A percentile compares a stretch with the other conserved stretches of the same genome.
Evolutionary conservation across 2,797 vertebrate genomes (phyloP).

Genomic region (Protonibea diacanthus): DNA sequence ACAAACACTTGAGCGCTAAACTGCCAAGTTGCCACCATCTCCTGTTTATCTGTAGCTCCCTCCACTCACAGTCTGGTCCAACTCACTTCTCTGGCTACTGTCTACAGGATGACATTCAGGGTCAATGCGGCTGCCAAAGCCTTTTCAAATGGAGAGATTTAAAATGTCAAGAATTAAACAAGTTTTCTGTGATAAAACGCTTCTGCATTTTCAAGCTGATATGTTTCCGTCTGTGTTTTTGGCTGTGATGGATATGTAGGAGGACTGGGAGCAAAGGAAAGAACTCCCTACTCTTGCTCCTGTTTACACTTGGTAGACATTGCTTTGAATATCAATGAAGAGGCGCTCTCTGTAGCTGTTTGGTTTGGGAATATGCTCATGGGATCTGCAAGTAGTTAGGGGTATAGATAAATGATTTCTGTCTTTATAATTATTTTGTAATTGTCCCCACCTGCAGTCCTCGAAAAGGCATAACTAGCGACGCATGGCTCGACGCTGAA

Average conservation of each 20-base stretch:
- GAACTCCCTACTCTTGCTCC: conserved; percentile 49
- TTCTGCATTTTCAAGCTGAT: conserved; percentile 38
- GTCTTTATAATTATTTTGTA: conserved; percentile 20
- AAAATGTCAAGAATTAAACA: conserved; percentile 44
- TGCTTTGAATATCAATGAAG: conserved; percentile 31
- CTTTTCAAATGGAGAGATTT: conserved; percentile 31
- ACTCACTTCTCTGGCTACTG: conserved; percentile 34
- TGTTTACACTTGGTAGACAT: conserved; percentile 58
- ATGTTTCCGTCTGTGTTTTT: conserved; percentile 40
- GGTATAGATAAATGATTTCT: conserved; percentile 25
- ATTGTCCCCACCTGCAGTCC: conserved; percentile 32
- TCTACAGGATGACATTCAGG: conserved; percentile 30
- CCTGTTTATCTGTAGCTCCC: conserved; percentile 10
- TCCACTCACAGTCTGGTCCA: conserved; percentile 25
- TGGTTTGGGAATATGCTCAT: conserved; percentile 13
- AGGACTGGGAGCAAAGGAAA: conserved; percentile 41
- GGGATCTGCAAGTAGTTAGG: conserved; percentile 10
- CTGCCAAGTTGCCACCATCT: conserved; percentile 37
- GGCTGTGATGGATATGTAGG: conserved; percentile 45
- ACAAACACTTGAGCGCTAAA: conserved; percentile 21
- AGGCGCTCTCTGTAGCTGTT: neutral
- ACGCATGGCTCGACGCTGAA: neutral
- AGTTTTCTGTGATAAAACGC: conserved; percentile 35
- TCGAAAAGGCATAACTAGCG: neutral
- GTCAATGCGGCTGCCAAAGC: conserved; percentile 31